Evolutionary conservation across 1,140 invertebrate species (phyloP).

Genomic region (Drosophila kohkoa): DNA sequence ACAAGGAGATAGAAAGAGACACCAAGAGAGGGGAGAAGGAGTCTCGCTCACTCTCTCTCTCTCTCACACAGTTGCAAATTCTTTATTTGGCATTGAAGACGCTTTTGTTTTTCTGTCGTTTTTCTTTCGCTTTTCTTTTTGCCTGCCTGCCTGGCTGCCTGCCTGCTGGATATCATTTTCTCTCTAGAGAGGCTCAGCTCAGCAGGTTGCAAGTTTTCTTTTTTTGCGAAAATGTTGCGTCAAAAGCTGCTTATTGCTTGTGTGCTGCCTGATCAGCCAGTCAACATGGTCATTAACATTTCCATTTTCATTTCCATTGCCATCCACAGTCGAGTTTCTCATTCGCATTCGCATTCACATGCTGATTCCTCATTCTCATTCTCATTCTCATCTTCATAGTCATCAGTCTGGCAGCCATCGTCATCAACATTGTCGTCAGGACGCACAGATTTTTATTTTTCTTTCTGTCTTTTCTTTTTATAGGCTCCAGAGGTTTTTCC

Average conservation of each 20-base stretch:
- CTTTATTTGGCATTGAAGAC: slow-evolving; percentile 31
- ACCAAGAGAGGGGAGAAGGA: not conserved
- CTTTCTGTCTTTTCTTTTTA: slow-evolving; percentile 24
- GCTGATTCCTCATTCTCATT: slow-evolving; percentile 12
- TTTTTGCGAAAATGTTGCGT: slow-evolving; percentile 16
- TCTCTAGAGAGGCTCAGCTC: not conserved
- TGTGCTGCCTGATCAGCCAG: slow-evolving; percentile 30
- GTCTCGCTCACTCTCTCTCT: too few species aligned
- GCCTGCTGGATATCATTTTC: slow-evolving; percentile 18
- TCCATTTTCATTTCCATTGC: slow-evolving; percentile 31
- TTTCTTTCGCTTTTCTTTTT: slow-evolving; percentile 1
- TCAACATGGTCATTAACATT: slow-evolving; percentile 52
- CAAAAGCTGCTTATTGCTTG: slow-evolving; percentile 27
- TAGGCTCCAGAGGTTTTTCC: slow-evolving; percentile 32
- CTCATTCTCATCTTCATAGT: slow-evolving; percentile 32
- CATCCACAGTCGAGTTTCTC: not conserved
- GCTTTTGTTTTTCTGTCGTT: not conserved
- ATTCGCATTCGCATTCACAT: slow-evolving; percentile 11
- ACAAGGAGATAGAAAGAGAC: not conserved
- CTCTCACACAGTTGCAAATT: not conserved
- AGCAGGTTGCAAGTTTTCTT: slow-evolving; percentile 28
- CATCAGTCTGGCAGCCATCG: slow-evolving; percentile 37
- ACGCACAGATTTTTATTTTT: slow-evolving; percentile 30
- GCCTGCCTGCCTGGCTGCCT: too few species aligned
- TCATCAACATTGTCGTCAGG: slow-evolving; percentile 54